Base-by-base conservation (phyloP, 23 tunicate genomes). In the Aplidium turbinatum region DNA sequence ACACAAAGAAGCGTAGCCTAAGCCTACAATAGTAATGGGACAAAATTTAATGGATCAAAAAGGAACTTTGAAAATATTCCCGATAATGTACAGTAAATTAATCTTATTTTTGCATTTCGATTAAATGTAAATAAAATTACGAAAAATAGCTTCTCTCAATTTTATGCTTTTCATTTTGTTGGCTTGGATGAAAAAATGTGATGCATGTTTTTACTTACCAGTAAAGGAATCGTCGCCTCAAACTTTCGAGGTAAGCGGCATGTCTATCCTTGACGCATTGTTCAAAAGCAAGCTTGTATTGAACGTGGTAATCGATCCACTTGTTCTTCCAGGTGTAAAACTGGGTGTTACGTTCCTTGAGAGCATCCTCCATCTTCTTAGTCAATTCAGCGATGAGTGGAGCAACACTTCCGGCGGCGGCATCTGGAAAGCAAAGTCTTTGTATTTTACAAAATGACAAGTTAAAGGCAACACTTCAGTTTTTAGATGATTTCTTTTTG, bases 261-360 rank as follows among this genome's bases (percentile, higher is more conserved):
- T 78, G 83, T 66, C 83, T 78, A 48, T 65, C 66, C 26, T 33
- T 52, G 75, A 78, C 60, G 66, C 65, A 65, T 21, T 31, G 29
- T 11, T 6, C 5, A 75, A 34, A 78, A 4, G 24, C 66, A 34
- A 33, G 11, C 46, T 61, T 53, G 83, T 78, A 78, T 1, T 52
- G 31, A 27, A 33, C 9, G 75, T 35, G 52, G 75, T 50, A 34
- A 1, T 31, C 21, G 66, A 65, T 29, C 83, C 83, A 78, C 58
- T 71, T 65, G 65, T 35, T 23, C 36, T 50, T 65, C 66, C 75
- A 66, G 75, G 83, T 36, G 50, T 24, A 1, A 56, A 39, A 78
- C 22, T 28, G 36, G 75, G 75, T 6, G 13, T 47, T 30, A 36
- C 19, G 21, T 30, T 33, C 52, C 53, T 33, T 50, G 66, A 65